These are phyloP conservation scores for Apis laboriosa DNA, from an alignment of 1,140 invertebrate genomes.

Conservation along the genomic window DNA sequence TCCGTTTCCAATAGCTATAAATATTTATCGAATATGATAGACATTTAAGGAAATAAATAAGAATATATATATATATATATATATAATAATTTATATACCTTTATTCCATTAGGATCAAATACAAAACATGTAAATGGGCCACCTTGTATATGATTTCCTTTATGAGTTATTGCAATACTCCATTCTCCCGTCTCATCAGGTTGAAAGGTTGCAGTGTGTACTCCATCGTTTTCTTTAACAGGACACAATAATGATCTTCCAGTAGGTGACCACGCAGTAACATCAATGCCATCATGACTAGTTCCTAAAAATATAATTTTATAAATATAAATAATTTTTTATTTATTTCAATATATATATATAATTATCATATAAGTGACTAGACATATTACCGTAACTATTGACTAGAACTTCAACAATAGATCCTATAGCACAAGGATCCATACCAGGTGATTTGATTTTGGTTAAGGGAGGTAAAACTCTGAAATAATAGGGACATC, in stretches of 20 bases:
- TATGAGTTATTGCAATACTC: slow-evolving; percentile 97
- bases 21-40: slow-evolving; percentile 3
- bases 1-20: slow-evolving; percentile 85
- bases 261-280: slow-evolving; percentile 93
- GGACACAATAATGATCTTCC: slow-evolving; percentile 89
- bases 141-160: slow-evolving; percentile 96
- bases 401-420: slow-evolving; percentile 97
- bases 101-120: slow-evolving; percentile 95
- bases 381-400: slow-evolving; percentile 84
- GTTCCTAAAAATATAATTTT: slow-evolving; percentile 84
- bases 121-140: slow-evolving; percentile 98
- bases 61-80: neutral
- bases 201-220: slow-evolving; percentile 96
- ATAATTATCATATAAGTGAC: neutral
- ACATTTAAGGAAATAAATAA: neutral
- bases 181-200: slow-evolving; percentile 98
- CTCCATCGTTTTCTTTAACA: slow-evolving; percentile 88
- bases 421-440: slow-evolving; percentile 95
- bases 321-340: neutral
- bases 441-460: slow-evolving; percentile 94
- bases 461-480: slow-evolving; percentile 92
- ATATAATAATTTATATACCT: slow-evolving; percentile 78
- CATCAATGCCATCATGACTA: slow-evolving; percentile 90
- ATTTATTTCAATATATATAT: neutral
- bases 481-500: slow-evolving; percentile 90